Base-by-base conservation (phyloP, 2,797 vertebrate genomes). In the Galagoides demidoff region DNA sequence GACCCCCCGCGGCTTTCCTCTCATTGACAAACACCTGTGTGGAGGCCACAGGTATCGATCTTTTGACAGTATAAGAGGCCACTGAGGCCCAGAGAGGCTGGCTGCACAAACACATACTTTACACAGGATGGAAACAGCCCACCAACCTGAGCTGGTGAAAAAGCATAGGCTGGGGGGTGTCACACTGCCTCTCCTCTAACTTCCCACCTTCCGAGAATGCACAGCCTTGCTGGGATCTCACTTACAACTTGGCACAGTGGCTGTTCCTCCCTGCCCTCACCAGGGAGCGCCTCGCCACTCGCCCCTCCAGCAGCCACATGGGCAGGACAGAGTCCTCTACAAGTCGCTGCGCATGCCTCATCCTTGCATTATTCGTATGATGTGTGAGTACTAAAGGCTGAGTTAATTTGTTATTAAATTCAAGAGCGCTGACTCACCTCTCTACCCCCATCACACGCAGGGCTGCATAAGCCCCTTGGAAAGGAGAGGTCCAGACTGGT, bases 211-310 rank as follows among this genome's bases (percentile, higher is more conserved):
- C 61, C 0, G 9, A 14, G 66, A 3, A 31, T 0, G 7, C 12
- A 3, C 1, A 0, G 27, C 2, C 1, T 3, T 14, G 43, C 66
- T 16, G 11, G 7, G 5, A 4, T 0, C 77, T 73, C 4, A 6
- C 6, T 16, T 3, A 9, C 1, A 27, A 17, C 9, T 6, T 23
- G 19, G 5, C 0, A 0, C 31, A 14, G 11, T 0, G 1, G 19
- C 43, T 3, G 5, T 8, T 66, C 7, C 4, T 66, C 0, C 45
- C 29, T 23, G 39, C 45, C 25, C 66, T 78, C 7, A 14, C 1
- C 85, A 8, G 20, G 17, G 16, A 37, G 23, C 52, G 7, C 14
- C 23, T 85, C 66, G 14, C 49, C 49, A 7, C 1, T 49, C 0
- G 5, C 23, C n/a, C 11, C 16, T 31, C 34, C 14, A 19, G 68